Evolutionary conservation across 2,888 invertebrate species (phyloP).

Genomic region (Chalcis sispes): DNA sequence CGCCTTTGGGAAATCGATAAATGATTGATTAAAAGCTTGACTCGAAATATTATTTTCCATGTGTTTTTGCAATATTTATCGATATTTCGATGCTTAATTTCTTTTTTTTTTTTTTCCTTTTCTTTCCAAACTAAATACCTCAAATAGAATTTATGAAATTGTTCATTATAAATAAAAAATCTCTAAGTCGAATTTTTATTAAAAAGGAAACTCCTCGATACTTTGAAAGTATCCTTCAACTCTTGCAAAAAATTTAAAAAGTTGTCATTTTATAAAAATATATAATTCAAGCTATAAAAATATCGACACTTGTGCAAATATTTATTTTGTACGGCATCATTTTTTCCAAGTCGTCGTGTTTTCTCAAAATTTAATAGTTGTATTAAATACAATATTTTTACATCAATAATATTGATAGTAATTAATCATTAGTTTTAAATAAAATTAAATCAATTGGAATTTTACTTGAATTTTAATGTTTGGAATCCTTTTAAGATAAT

Average conservation of each 20-base stretch:
- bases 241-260: neutral
- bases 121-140: too few relatives aligned
- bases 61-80: neutral
- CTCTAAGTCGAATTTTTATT: neutral
- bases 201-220: conserved; percentile 1
- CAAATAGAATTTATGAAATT: too few relatives aligned
- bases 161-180: too few relatives aligned
- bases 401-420: too few relatives aligned
- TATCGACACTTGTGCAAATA: neutral
- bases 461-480: neutral
- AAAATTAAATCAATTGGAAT: too few relatives aligned
- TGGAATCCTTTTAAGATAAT: neutral
- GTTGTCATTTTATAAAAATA: neutral
- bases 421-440: too few relatives aligned
- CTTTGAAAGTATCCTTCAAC: conserved; percentile 22
- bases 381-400: too few relatives aligned
- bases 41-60: neutral
- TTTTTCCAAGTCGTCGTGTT: too few relatives aligned
- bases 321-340: too few relatives aligned
- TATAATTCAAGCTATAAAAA: neutral
- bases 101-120: too few relatives aligned
- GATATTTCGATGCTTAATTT: too few relatives aligned
- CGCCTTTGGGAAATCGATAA: neutral
- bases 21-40: neutral
- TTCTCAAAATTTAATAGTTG: too few relatives aligned